phyloP scores from a whole-genome alignment of 2,113 vertebrate genomes.

The Rafetus swinhoei region DNA sequence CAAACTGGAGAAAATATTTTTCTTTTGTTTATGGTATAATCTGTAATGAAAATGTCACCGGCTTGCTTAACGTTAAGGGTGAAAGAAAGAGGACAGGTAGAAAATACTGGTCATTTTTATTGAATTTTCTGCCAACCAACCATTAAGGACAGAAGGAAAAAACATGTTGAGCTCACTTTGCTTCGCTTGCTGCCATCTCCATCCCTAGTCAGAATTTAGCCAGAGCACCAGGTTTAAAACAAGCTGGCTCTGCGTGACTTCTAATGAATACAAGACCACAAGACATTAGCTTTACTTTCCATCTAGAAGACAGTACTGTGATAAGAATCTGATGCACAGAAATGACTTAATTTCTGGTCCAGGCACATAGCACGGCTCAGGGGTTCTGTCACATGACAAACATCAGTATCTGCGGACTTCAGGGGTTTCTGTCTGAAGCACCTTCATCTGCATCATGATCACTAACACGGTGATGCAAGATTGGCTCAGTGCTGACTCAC shows the following conservation, averaged over 20 bases:
- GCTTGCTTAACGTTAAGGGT: not conserved
- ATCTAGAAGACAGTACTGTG: not conserved
- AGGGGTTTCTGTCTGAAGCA: not conserved
- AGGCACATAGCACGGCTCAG: not conserved
- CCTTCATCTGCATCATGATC: not conserved
- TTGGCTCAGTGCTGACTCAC: not conserved
- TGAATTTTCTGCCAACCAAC: not conserved
- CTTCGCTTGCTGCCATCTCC: not conserved
- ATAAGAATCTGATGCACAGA: not conserved
- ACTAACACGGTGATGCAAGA: not conserved
- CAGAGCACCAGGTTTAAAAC: not conserved
- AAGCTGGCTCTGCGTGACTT: not conserved
- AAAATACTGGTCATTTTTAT: not conserved
- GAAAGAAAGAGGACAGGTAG: not conserved
- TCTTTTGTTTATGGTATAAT: not conserved
- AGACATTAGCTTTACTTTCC: not conserved
- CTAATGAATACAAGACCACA: not conserved
- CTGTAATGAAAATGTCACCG: not conserved
- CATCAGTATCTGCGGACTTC: not conserved
- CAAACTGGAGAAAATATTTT: not conserved
- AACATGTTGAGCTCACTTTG: fast-evolving
- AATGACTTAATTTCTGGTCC: not conserved
- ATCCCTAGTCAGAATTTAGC: not conserved
- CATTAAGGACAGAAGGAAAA: not conserved
- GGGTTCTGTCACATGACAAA: not conserved